Evolutionary conservation across 2,888 invertebrate species (phyloP).

Genomic region (Carterocephalus palaemon): DNA sequence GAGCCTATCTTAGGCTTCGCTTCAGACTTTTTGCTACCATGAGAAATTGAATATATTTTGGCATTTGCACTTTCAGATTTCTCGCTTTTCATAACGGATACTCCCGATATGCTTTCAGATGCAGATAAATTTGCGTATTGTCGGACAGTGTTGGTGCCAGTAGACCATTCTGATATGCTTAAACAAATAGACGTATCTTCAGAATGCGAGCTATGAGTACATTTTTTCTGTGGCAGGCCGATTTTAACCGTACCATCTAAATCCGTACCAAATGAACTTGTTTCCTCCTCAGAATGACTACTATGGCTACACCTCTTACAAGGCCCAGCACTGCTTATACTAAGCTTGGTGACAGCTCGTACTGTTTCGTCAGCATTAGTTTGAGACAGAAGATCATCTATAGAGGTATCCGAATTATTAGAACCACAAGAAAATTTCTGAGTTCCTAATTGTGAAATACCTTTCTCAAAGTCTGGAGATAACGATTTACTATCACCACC

Average conservation of each 20-base stretch:
- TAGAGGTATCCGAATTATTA: constrained; percentile 82
- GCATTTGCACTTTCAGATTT: constrained; percentile 77
- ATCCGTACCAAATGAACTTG: constrained; percentile 87
- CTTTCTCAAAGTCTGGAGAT: constrained; percentile 78
- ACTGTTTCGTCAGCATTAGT: constrained; percentile 80
- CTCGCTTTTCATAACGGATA: constrained; percentile 80
- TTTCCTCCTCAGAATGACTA: constrained; percentile 86
- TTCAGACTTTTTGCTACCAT: constrained; percentile 73
- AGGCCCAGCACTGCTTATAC: constrained; percentile 72
- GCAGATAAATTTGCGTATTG: constrained; percentile 88
- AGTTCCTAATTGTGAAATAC: constrained; percentile 58
- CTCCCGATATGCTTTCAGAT: constrained; percentile 81
- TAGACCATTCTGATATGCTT: constrained; percentile 93
- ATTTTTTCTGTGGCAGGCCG: constrained; percentile 87
- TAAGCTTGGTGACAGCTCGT: constrained; percentile 69
- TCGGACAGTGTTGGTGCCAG: constrained; percentile 90
- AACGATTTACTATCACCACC: constrained; percentile 80
- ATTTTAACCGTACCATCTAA: constrained; percentile 90
- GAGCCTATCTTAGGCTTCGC: constrained; percentile 65
- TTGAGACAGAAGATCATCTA: constrained; percentile 80
- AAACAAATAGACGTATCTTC: constrained; percentile 92
- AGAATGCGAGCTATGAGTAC: constrained; percentile 90
- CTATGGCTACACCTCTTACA: constrained; percentile 83
- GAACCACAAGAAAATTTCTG: constrained; percentile 77
- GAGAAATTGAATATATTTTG: constrained; percentile 80